A percentile compares a stretch with the other conserved stretches of the same genome.
phyloP scores from a whole-genome alignment of 1,140 invertebrate species.

The Heliconius hewitsoni region DNA sequence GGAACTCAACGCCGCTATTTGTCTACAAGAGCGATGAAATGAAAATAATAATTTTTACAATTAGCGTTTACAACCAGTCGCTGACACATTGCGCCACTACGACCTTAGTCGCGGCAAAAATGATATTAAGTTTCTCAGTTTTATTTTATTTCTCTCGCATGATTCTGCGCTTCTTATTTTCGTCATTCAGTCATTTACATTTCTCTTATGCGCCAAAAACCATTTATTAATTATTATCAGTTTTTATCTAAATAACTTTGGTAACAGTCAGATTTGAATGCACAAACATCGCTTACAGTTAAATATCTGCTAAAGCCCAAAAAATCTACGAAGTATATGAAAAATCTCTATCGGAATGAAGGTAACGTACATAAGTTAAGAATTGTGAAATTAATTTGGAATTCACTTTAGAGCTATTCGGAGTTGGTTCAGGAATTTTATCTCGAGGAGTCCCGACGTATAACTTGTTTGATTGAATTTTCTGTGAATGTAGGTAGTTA shows the following conservation, averaged over 20 bases:
- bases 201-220: no score
- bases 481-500: constrained; percentile 4
- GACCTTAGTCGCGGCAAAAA: no score
- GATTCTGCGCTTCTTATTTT: no score
- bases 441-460: neutral
- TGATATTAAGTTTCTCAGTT: no score
- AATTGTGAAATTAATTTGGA: constrained; percentile 20
- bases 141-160: no score
- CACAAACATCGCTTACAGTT: neutral
- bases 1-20: no score
- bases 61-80: no score
- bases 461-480: constrained; percentile 22
- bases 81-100: no score
- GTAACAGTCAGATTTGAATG: neutral
- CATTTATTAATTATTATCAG: no score
- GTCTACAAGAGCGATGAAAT: no score
- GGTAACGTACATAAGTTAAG: constrained; percentile 1
- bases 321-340: neutral
- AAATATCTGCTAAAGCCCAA: neutral
- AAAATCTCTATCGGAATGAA: neutral
- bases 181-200: no score
- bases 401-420: constrained; percentile 11
- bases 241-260: neutral
- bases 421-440: constrained; percentile 19
- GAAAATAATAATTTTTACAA: no score